These are phyloP conservation scores for Bolborhynchus lineola DNA, from an alignment of 2,113 vertebrate genomes.

Conservation along the genomic window DNA sequence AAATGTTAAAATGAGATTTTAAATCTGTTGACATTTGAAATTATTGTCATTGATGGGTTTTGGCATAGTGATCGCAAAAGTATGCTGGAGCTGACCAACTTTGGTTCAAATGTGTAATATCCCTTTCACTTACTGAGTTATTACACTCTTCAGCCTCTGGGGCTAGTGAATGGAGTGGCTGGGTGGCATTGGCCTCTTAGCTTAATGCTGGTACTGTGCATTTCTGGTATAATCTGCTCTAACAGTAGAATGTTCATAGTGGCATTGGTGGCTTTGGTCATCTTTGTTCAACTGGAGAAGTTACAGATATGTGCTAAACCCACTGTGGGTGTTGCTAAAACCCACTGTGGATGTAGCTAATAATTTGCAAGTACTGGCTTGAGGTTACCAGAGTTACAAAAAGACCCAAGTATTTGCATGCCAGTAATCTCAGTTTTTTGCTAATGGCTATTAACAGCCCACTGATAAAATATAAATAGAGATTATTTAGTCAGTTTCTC, in stretches of 20 bases:
- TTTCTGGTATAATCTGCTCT: not conserved
- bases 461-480: not conserved
- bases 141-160: not conserved
- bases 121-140: not conserved
- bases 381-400: not conserved
- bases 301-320: not conserved
- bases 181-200: not conserved
- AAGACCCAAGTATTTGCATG: not conserved
- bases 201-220: not conserved
- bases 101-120: not conserved
- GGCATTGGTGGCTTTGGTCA: not conserved
- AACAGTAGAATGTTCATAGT: not conserved
- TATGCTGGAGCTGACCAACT: not conserved
- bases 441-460: not conserved
- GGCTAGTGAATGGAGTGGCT: not conserved
- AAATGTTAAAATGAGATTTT: not conserved
- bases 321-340: not conserved
- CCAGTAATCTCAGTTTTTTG: not conserved
- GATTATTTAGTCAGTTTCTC: not conserved
- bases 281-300: not conserved
- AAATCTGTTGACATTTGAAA: not conserved
- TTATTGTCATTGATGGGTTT: not conserved
- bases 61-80: not conserved
- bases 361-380: not conserved
- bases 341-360: not conserved